phyloP scores from a whole-genome alignment of 2,797 vertebrate genomes.

The Scomberomorus guttatus region DNA sequence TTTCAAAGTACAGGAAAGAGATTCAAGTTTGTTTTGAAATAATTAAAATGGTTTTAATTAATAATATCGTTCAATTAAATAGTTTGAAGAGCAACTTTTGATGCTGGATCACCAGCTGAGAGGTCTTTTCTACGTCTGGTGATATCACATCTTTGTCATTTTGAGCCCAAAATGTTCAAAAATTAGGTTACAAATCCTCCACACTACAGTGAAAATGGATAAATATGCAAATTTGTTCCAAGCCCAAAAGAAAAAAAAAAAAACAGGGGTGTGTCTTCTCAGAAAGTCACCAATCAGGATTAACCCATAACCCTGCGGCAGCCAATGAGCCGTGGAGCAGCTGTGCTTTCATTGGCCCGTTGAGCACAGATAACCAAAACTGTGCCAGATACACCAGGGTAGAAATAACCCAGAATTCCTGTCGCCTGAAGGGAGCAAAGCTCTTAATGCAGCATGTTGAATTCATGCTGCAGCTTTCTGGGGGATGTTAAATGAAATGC shows the following conservation, averaged over 20 bases:
- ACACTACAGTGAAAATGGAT: slow-evolving; percentile 38
- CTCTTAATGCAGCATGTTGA: slow-evolving; percentile 59
- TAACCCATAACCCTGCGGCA: slow-evolving; percentile 49
- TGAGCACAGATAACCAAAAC: slow-evolving; percentile 67
- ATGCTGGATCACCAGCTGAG: slow-evolving; percentile 5
- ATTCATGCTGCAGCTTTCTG: slow-evolving; percentile 52
- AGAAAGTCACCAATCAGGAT: slow-evolving; percentile 73
- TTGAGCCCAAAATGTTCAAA: slow-evolving; percentile 8
- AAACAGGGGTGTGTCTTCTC: slow-evolving; percentile 41
- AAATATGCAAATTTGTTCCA: slow-evolving; percentile 65
- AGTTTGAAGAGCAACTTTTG: background rate
- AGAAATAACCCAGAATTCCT: slow-evolving; percentile 72
- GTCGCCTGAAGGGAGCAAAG: slow-evolving; percentile 63
- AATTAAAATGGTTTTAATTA: slow-evolving; percentile 2
- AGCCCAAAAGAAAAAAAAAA: slow-evolving; percentile 20
- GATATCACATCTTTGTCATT: slow-evolving; percentile 24
- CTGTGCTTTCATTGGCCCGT: slow-evolving; percentile 68
- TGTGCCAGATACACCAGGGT: slow-evolving; percentile 75
- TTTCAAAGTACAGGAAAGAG: background rate
- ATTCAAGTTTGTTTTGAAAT: slow-evolving; percentile 17
- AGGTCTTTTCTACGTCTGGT: slow-evolving; percentile 12
- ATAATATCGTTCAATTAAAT: background rate
- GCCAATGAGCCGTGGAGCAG: slow-evolving; percentile 76
- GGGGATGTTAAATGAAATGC: slow-evolving; percentile 44
- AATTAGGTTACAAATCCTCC: slow-evolving; percentile 52